Percentiles rank a stretch among this genome's conserved stretches.
phyloP scores from a whole-genome alignment of 2,113 vertebrate species.

The Gymnocephalus cernua region DNA sequence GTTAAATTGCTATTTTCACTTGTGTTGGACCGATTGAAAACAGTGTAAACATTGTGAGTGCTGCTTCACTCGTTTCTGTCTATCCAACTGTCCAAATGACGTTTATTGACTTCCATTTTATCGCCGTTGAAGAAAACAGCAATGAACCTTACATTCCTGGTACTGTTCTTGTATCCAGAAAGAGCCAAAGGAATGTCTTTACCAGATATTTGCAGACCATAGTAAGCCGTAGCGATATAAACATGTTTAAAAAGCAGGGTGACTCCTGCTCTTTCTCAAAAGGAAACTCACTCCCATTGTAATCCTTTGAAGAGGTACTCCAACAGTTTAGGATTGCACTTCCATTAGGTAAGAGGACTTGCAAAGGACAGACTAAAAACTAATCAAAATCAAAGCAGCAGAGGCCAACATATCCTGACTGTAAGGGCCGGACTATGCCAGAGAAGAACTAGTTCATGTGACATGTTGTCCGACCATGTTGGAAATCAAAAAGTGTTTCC shows the following conservation, averaged over 20 bases:
- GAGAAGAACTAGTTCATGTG: background rate
- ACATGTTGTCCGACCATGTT: background rate
- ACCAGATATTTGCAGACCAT: background rate
- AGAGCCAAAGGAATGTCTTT: background rate
- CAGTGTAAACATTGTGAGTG: conserved; percentile 48
- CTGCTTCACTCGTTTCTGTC: conserved; percentile 41
- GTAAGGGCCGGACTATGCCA: background rate
- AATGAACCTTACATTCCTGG: background rate
- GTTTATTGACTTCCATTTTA: conserved; percentile 48
- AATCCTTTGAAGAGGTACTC: background rate
- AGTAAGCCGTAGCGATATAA: background rate
- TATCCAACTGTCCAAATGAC: conserved; percentile 34
- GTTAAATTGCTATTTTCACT: conserved; percentile 55
- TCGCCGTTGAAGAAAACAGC: conserved; percentile 11
- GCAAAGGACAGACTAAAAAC: too few species aligned
- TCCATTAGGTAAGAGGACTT: too few species aligned
- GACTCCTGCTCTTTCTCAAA: background rate
- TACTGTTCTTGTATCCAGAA: background rate
- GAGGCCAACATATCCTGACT: background rate
- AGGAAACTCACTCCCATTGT: background rate
- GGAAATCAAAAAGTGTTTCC: background rate
- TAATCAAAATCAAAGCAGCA: background rate
- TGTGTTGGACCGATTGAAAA: conserved; percentile 12
- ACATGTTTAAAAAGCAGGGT: background rate
- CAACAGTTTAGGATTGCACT: background rate